Conservation (phyloP, 2,797 vertebrate species). For the Lepidocolaptes lacrymiger region DNA sequence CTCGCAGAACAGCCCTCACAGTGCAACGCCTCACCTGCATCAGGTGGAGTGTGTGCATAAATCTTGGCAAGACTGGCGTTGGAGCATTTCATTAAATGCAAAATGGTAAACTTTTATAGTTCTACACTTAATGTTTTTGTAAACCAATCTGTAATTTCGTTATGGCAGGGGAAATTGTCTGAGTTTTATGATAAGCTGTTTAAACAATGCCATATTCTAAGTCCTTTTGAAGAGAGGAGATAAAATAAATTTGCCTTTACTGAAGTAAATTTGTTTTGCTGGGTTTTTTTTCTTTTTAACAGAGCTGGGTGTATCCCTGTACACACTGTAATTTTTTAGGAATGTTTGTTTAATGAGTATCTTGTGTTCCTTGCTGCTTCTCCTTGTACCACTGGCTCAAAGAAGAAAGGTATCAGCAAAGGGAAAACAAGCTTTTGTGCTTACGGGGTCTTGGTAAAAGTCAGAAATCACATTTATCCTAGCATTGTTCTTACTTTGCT, state of each 20-base stretch:
- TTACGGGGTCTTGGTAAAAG: background rate
- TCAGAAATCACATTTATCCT: background rate
- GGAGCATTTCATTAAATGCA: slow-evolving; percentile 2
- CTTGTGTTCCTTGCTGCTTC: background rate
- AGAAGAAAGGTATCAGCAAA: background rate
- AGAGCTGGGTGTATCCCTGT: background rate
- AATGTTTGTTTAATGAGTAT: background rate
- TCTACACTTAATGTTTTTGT: background rate
- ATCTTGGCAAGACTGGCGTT: background rate
- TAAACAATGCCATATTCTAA: background rate
- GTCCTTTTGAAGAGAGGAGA: background rate
- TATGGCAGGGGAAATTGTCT: background rate
- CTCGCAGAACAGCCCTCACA: background rate
- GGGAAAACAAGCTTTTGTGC: background rate
- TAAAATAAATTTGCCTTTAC: background rate
- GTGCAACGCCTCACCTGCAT: slow-evolving; percentile 4
- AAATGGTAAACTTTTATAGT: background rate
- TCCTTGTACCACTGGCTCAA: background rate
- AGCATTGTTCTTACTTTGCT: background rate
- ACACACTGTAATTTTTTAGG: background rate
- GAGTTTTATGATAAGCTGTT: background rate
- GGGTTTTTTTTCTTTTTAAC: background rate
- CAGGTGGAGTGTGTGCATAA: background rate
- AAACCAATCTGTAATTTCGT: slow-evolving; percentile 18
- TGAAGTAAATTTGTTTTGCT: background rate